These are phyloP conservation scores for Brachyrhaphis roseni DNA, from an alignment of 2,797 vertebrate genomes.

Conservation along the genomic window DNA sequence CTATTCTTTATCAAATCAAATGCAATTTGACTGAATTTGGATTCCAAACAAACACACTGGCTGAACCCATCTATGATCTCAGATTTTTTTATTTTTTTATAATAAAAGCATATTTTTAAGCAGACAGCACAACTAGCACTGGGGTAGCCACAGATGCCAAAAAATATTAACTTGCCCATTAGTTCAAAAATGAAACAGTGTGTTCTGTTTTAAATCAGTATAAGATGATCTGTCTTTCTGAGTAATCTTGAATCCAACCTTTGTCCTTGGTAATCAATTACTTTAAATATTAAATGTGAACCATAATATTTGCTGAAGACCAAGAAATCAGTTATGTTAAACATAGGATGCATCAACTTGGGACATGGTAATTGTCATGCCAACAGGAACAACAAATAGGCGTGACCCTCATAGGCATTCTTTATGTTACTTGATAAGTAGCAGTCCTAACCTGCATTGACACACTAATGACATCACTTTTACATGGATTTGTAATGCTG, in stretches of 20 bases:
- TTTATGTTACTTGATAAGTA: neutral
- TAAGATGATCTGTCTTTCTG: neutral
- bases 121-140: neutral
- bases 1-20: conserved; percentile 28
- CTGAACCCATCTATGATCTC: neutral
- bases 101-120: neutral
- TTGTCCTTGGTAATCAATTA: neutral
- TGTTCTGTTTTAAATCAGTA: neutral
- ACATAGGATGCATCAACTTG: neutral
- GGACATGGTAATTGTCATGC: neutral
- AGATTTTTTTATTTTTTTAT: neutral
- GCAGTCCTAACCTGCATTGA: neutral
- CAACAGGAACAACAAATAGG: neutral
- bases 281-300: neutral
- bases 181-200: neutral
- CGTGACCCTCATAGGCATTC: neutral
- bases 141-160: neutral
- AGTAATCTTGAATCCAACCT: neutral
- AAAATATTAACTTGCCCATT: neutral
- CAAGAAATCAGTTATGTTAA: neutral
- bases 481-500: neutral
- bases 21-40: conserved; percentile 7
- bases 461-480: neutral
- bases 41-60: neutral
- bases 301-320: neutral